These are phyloP conservation scores for Archips crataeganus DNA, from an alignment of 2,888 invertebrate genomes.

Conservation along the genomic window DNA sequence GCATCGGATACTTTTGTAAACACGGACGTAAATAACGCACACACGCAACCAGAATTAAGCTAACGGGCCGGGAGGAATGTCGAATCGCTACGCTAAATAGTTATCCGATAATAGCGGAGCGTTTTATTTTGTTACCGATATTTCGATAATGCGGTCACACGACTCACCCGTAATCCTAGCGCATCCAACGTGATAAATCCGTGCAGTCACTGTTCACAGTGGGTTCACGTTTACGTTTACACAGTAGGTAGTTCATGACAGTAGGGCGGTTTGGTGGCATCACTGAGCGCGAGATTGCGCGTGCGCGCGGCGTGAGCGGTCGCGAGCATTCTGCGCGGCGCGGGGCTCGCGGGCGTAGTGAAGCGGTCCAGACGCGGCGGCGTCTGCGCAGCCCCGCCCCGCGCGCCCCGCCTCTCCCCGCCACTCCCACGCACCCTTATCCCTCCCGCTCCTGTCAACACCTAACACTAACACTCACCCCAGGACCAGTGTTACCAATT, in stretches of 20 bases:
- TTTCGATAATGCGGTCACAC: conserved; percentile 86
- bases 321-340: conserved; percentile 68
- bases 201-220: conserved; percentile 68
- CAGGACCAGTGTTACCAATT: background rate
- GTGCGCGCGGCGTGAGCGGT: conserved; percentile 56
- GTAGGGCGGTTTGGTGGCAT: conserved; percentile 75
- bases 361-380: conserved; percentile 69
- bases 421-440: conserved; percentile 45
- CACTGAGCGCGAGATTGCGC: conserved; percentile 66
- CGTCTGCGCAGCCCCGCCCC: conserved; percentile 58
- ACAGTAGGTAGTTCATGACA: conserved; percentile 69
- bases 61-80: conserved; percentile 31
- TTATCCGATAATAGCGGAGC: conserved; percentile 27
- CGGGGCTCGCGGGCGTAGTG: conserved; percentile 71
- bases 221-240: conserved; percentile 76
- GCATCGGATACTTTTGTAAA: conserved; percentile 35
- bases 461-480: background rate
- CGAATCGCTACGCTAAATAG: conserved; percentile 27
- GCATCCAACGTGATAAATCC: conserved; percentile 81
- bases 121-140: conserved; percentile 77
- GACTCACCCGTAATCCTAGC: conserved; percentile 85
- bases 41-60: conserved; percentile 20
- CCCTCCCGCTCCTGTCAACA: conserved; percentile 42
- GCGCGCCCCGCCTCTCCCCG: conserved; percentile 47
- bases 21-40: conserved; percentile 24